Evolutionary conservation across 2,113 vertebrate species (phyloP).

Genomic region (Riparia riparia): DNA sequence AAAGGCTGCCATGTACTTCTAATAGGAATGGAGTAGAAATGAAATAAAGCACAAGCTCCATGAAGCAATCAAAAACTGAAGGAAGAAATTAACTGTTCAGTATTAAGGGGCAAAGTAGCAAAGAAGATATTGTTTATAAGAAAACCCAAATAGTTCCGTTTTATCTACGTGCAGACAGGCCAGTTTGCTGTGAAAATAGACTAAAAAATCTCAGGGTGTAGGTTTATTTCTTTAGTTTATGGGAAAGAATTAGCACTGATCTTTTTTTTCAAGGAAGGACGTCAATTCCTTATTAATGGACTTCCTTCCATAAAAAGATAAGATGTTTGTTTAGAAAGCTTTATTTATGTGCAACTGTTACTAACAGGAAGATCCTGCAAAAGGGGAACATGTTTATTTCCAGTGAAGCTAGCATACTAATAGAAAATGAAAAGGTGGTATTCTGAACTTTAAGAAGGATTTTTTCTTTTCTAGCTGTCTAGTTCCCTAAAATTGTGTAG

Average conservation of each 20-base stretch:
- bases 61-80: neutral
- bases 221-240: slow-evolving; percentile 73
- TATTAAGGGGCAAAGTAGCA: slow-evolving; percentile 40
- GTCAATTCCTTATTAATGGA: slow-evolving; percentile 77
- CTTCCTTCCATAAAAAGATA: slow-evolving; percentile 82
- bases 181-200: slow-evolving; percentile 61
- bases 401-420: slow-evolving; percentile 20
- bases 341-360: slow-evolving; percentile 74
- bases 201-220: slow-evolving; percentile 53
- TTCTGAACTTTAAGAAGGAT: neutral
- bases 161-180: slow-evolving; percentile 33
- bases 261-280: slow-evolving; percentile 67
- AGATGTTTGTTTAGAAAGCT: slow-evolving; percentile 77
- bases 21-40: neutral
- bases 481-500: neutral
- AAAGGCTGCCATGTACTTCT: neutral
- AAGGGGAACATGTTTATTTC: slow-evolving; percentile 55
- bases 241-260: slow-evolving; percentile 69
- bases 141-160: neutral
- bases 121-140: slow-evolving; percentile 2
- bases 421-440: slow-evolving; percentile 12
- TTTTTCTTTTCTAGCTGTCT: neutral
- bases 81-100: neutral
- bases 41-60: neutral
- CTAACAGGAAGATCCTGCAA: slow-evolving; percentile 70